Base-by-base conservation (phyloP, 2,888 invertebrate species). In the Oligia strigilis region DNA sequence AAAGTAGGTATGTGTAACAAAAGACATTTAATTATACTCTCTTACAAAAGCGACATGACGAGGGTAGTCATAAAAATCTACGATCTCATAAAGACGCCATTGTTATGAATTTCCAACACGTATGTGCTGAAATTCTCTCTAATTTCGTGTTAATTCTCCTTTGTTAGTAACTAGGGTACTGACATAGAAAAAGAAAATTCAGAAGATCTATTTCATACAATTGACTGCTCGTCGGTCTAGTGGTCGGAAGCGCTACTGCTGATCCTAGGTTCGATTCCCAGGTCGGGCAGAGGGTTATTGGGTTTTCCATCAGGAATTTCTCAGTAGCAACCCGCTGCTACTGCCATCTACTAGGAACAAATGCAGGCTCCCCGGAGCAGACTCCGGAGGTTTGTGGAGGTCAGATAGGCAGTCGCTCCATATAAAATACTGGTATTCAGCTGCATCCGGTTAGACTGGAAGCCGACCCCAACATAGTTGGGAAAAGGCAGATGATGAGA, bases 141-240 rank as follows among this genome's bases (percentile, higher is more conserved):
- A 77, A 82, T 87, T 80, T 75, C 81, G 71, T 78, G 65, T 81
- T 87, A 80, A 83, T 79, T 81, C n/a, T 65, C 66, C 70, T 87
- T 88, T 87, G 89, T 84, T 62, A 73, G 19, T 76, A 60, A 75
- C 64, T 74, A 49, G 66, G 55, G 19, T 60, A 40, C 36, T 43
- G 29, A 14, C 19, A 79, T 5, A 9, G 29, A 0, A 55, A 19
- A 49, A 23, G 0, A n/a, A 17, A 13, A 36, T n/a, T 2, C 85
- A 85, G 85, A 85, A 85, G 60, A 11, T 36, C 40, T 4, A 40
- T 29, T 79, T 14, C 9, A 17, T 36, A 14, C 29, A 46, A 40
- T 40, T 0, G 0, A 36, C 9, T 65, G 23, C 14, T 40, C 0
- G 23, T 40, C 13, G 13, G 40, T 19, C 17, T 64, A 29, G 60